phyloP scores from a whole-genome alignment of 2,888 invertebrate species.

The Leptopilina drosophilae region DNA sequence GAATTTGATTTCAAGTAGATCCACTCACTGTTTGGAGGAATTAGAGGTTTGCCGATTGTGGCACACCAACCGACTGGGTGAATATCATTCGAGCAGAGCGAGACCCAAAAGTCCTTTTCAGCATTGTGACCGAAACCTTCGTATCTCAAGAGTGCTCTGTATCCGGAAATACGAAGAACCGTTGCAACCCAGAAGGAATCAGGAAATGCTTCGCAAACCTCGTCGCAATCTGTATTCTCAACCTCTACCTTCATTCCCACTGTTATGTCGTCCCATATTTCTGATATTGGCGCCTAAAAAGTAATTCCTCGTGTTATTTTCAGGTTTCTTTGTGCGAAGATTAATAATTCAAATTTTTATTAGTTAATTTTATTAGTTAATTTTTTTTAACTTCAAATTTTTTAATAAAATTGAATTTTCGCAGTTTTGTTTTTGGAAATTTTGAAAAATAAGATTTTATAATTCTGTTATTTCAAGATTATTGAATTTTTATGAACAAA shows the following conservation, averaged over 20 bases:
- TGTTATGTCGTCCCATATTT: conserved; percentile 93
- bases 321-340: too few species aligned
- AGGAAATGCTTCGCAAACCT: conserved; percentile 86
- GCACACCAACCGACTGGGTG: conserved; percentile 99
- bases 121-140: conserved; percentile 95
- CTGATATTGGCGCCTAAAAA: conserved; percentile 87
- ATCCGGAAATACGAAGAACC: conserved; percentile 93
- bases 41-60: conserved; percentile 94
- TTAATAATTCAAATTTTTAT: too few species aligned
- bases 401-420: too few species aligned
- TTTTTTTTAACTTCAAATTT: too few species aligned
- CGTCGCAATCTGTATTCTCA: conserved; percentile 92
- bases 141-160: conserved; percentile 89
- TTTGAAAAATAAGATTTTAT: too few species aligned
- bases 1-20: neutral
- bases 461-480: too few species aligned
- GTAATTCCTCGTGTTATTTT: neutral
- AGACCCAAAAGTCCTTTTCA: conserved; percentile 97
- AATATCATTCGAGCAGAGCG: conserved; percentile 94
- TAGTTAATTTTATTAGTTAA: too few species aligned
- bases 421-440: too few species aligned
- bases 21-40: conserved; percentile 89
- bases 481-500: too few species aligned
- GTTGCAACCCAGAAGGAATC: conserved; percentile 98
- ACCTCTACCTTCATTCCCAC: conserved; percentile 96